Conservation (phyloP, 2,797 vertebrate genomes). For the Rhodeus uyekii region DNA sequence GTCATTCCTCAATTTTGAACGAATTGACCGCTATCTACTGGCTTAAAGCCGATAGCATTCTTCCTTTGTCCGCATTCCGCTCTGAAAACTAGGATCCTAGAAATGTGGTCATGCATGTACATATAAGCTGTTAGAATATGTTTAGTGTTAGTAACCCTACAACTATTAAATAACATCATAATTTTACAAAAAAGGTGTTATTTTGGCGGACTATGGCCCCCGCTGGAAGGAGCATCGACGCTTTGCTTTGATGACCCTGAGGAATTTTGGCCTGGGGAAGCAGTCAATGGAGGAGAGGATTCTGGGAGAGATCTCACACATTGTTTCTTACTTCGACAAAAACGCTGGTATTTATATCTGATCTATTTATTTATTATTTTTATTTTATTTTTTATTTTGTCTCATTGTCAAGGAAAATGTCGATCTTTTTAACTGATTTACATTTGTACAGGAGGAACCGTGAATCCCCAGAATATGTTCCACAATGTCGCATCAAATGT, state of each 20-base stretch:
- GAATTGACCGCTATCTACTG: not conserved
- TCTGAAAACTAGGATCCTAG: too few species aligned
- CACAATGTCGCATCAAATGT: constrained; percentile 71
- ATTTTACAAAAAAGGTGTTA: constrained; percentile 61
- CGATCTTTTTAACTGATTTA: not conserved
- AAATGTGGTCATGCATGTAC: too few species aligned
- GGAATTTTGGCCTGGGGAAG: constrained; percentile 78
- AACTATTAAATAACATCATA: not conserved
- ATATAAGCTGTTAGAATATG: not conserved
- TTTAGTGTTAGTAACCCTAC: not conserved
- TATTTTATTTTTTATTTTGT: too few species aligned
- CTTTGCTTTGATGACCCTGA: constrained; percentile 74
- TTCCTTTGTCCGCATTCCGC: not conserved
- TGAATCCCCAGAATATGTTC: constrained; percentile 68
- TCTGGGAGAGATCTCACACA: constrained; percentile 66
- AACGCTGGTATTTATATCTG: constrained; percentile 65
- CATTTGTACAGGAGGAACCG: constrained; percentile 58
- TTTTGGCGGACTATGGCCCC: constrained; percentile 67
- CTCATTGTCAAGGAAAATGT: not conserved
- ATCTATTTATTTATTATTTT: too few species aligned
- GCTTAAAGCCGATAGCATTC: not conserved
- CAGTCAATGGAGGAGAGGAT: constrained; percentile 76
- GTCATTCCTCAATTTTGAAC: not conserved
- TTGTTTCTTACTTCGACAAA: constrained; percentile 63
- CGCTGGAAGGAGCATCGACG: constrained; percentile 73